Evolutionary conservation across 2,888 invertebrate genomes (phyloP).

Genomic region (Cantharis rufa): DNA sequence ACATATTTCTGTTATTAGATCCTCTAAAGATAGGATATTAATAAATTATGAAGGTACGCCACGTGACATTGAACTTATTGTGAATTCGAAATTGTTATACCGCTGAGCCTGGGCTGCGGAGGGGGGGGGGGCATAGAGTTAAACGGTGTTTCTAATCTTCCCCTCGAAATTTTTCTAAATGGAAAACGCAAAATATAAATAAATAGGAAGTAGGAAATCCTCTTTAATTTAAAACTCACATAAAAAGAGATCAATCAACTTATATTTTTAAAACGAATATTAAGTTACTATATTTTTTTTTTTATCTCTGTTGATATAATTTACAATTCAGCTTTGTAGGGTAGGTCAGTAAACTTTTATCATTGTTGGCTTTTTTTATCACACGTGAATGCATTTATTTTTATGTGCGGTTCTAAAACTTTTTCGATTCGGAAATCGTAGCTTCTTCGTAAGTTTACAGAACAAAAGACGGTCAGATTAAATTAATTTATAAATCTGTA

Average conservation of each 20-base stretch:
- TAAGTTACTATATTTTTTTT: slow-evolving; percentile 22
- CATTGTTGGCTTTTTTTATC: slow-evolving; percentile 44
- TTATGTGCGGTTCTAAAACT: slow-evolving; percentile 33
- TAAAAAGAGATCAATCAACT: not conserved
- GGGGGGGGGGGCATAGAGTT: not conserved
- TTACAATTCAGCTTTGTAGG: slow-evolving; percentile 38
- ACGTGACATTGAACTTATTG: slow-evolving; percentile 22
- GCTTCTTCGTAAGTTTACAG: not conserved
- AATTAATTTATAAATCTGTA: slow-evolving; percentile 1
- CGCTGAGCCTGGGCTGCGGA: not conserved
- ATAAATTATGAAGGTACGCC: slow-evolving; percentile 9
- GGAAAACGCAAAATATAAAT: not conserved
- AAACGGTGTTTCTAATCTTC: not conserved
- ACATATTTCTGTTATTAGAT: slow-evolving; percentile 6
- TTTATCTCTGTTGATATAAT: slow-evolving; percentile 30
- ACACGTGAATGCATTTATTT: slow-evolving; percentile 33
- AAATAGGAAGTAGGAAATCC: not conserved
- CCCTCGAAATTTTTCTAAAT: not conserved
- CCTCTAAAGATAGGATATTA: not conserved
- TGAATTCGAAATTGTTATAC: not conserved
- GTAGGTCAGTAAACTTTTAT: slow-evolving; percentile 55
- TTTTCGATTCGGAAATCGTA: slow-evolving; percentile 2
- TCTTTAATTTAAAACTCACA: not conserved
- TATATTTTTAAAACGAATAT: slow-evolving; percentile 16
- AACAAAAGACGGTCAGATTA: not conserved